Evolutionary conservation across 2,113 vertebrate genomes (phyloP).

Genomic region (Calyptommatus sinebrachiatus): DNA sequence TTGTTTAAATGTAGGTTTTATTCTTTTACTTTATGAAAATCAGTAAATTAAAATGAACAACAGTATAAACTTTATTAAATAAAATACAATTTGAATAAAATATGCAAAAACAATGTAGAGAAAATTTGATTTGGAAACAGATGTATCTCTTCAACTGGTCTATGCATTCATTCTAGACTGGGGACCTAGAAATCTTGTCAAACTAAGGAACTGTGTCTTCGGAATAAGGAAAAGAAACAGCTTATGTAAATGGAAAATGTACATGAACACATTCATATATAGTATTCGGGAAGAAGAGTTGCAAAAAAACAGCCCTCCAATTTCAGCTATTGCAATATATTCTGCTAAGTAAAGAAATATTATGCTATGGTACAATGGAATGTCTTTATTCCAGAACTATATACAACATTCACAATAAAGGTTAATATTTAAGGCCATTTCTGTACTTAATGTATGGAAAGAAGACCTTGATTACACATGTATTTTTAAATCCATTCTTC

Average conservation of each 20-base stretch:
- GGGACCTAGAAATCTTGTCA: no score
- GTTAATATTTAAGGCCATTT: no score
- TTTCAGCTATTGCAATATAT: not conserved
- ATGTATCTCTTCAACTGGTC: no score
- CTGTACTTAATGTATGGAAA: no score
- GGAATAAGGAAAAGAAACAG: no score
- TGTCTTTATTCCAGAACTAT: not conserved
- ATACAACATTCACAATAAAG: not conserved
- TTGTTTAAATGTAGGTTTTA: not conserved
- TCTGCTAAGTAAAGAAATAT: not conserved
- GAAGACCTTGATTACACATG: no score
- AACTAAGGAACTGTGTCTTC: no score
- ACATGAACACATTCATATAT: no score
- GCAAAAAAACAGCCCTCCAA: not conserved
- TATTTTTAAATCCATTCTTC: no score
- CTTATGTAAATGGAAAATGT: no score
- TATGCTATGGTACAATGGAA: accelerated
- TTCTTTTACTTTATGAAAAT: not conserved
- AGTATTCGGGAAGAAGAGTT: not conserved
- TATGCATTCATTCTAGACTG: no score
- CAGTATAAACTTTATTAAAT: not conserved
- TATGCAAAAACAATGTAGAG: not conserved
- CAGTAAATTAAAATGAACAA: not conserved
- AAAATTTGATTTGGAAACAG: not conserved
- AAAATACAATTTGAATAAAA: not conserved